Evolutionary conservation across 1,140 invertebrate species (phyloP), one percentile per base, ranked within the genome.

Genomic region (Procambarus clarkii): DNA sequence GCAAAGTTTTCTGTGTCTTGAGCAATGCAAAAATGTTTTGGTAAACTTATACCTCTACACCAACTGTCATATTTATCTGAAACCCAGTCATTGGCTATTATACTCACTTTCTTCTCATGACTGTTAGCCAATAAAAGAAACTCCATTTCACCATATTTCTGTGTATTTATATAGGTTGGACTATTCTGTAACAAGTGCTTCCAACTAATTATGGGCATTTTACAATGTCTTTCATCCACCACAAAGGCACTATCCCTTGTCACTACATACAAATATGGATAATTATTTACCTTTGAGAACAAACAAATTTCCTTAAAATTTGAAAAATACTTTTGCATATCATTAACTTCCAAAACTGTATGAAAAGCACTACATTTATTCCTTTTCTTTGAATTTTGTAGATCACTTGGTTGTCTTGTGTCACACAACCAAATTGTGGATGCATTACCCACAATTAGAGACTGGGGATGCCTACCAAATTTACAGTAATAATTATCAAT

Each of bases 131-230:
- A 5, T 50, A 82, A 60, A 15, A 82, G 24, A 24, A 82, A 82
- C 1, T 82, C 50, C 15, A 24, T n/a, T 21, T 82, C 54, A 58
- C 24, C 54, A 34, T 60, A 54, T 82, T 24, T 60, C 15, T 60
- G 50, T n/a, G 50, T 82, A n/a, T 11, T 82, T n/a, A 15, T 82
- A 58, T 54, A 82, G 45, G 18, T 60, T 54, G 80, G 80, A 9
- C 15, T 50, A 24, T 50, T 60, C 7, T 4, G 4, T 18, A 82
- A 15, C 80, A 82, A n/a, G 50, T 82, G 80, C 9, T 34, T 50
- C 80, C 80, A 82, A 50, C 24, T 50, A n/a, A 82, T 54, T 5
- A 82, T n/a, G 5, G 80, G 80, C 80, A 82, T 82, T 54, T 58
- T 82, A 58, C 54, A 50, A 82, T 60, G 3, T 3, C 80, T 50